Evolutionary conservation across 2,797 vertebrate genomes (phyloP).

Genomic region (Odontamblyopus lacepedii): DNA sequence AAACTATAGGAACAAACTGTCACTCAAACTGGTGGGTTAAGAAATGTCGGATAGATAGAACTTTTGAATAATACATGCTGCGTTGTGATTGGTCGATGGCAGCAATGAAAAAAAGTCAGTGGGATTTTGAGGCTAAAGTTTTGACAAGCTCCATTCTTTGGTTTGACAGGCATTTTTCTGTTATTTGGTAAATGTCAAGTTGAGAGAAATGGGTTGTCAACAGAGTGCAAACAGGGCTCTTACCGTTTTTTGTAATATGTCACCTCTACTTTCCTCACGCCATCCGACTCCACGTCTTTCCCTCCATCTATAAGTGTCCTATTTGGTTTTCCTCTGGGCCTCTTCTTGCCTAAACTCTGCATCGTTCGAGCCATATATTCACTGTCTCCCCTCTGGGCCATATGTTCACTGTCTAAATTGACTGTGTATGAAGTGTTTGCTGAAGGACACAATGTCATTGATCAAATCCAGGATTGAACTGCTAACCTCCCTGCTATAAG

Average conservation of each 20-base stretch:
- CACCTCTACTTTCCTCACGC: background rate
- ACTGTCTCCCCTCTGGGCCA: background rate
- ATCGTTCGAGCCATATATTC: no score
- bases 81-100: background rate
- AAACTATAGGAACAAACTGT: background rate
- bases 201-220: conserved; percentile 4
- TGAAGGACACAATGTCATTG: no score
- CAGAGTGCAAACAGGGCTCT: conserved; percentile 3
- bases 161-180: conserved; percentile 7
- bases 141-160: conserved; percentile 4
- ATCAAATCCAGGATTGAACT: no score
- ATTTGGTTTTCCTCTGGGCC: background rate
- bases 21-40: conserved; percentile 6
- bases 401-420: no score
- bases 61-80: conserved; percentile 6
- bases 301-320: background rate
- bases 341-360: background rate
- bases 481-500: no score
- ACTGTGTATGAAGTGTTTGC: no score
- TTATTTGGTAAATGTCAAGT: conserved; percentile 2
- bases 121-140: conserved; percentile 12
- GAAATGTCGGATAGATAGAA: background rate
- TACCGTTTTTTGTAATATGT: conserved; percentile 2
- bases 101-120: background rate
- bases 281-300: background rate